These are phyloP conservation scores for Odontamblyopus lacepedii DNA, from an alignment of 2,797 vertebrate genomes.

Conservation along the genomic window DNA sequence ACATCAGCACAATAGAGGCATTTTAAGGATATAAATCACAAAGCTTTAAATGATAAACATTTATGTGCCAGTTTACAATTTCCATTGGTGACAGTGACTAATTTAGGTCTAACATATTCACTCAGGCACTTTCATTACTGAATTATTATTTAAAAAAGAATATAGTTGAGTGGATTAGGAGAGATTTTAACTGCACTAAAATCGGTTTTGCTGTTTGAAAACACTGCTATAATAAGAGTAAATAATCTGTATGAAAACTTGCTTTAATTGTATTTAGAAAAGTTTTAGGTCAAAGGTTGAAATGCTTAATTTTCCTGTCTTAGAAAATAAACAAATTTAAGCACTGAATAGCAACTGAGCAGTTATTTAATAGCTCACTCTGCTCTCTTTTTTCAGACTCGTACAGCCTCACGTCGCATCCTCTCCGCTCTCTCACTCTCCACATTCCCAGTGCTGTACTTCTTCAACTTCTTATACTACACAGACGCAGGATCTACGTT, in stretches of 20 bases:
- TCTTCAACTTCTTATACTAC: conserved; percentile 98
- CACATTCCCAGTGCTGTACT: conserved; percentile 92
- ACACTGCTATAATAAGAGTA: no score
- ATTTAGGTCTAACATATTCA: neutral
- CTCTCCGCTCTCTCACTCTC: conserved; percentile 86
- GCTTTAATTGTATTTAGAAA: no score
- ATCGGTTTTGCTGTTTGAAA: no score
- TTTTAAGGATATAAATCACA: no score
- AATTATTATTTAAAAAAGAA: neutral
- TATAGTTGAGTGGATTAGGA: no score
- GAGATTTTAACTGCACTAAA: no score
- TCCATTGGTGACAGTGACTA: neutral
- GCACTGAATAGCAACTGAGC: neutral
- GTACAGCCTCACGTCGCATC: conserved; percentile 81
- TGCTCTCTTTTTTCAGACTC: conserved; percentile 71
- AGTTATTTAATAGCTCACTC: neutral
- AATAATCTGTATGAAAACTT: no score
- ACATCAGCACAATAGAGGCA: neutral
- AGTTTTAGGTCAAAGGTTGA: no score
- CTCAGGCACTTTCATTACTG: neutral
- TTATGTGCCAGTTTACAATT: neutral
- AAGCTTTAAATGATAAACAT: neutral
- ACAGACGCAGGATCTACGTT: conserved; percentile 94
- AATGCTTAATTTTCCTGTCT: neutral
- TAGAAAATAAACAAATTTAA: neutral